Percentiles rank a stretch among this genome's conserved stretches.
phyloP scores from a whole-genome alignment of 2,888 invertebrate genomes.

The Platypus cylindrus region DNA sequence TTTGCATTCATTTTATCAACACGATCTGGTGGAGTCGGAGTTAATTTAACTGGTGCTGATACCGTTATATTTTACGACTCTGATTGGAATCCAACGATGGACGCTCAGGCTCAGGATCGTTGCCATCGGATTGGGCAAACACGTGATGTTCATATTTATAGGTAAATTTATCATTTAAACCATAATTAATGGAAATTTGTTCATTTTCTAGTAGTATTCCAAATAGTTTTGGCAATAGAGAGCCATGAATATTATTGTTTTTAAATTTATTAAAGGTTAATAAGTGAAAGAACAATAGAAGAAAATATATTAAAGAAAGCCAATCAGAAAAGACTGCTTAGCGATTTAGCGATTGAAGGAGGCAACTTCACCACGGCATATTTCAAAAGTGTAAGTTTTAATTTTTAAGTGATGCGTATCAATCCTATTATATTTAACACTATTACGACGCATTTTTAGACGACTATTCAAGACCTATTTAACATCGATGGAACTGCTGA shows the following conservation, averaged over 20 bases:
- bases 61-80: slow-evolving; percentile 99
- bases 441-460: slow-evolving; percentile 39
- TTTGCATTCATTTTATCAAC: slow-evolving; percentile 98
- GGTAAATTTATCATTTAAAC: too few species aligned
- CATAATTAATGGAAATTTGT: too few species aligned
- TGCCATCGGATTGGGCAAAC: slow-evolving; percentile 99
- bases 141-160: slow-evolving; percentile 94
- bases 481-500: slow-evolving; percentile 56
- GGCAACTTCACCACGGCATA: slow-evolving; percentile 97
- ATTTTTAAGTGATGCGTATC: too few species aligned
- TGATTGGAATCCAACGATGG: slow-evolving; percentile 99
- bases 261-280: slow-evolving; percentile 67
- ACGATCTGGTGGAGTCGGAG: slow-evolving; percentile 92
- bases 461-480: slow-evolving; percentile 90
- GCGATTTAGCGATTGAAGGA: slow-evolving; percentile 95
- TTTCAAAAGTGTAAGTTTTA: slow-evolving; percentile 64
- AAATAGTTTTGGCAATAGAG: slow-evolving; percentile 2
- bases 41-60: slow-evolving; percentile 97
- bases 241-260: too few species aligned
- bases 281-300: slow-evolving; percentile 94
- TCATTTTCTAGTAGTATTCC: neutral
- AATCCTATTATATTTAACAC: too few species aligned
- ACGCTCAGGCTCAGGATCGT: slow-evolving; percentile 91
- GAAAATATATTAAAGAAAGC: slow-evolving; percentile 99
- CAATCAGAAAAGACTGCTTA: slow-evolving; percentile 89